Percentiles rank a stretch among this genome's conserved stretches.
Evolutionary conservation across 1,140 invertebrate species (phyloP).

Genomic region (Schlechtendalia chinensis): DNA sequence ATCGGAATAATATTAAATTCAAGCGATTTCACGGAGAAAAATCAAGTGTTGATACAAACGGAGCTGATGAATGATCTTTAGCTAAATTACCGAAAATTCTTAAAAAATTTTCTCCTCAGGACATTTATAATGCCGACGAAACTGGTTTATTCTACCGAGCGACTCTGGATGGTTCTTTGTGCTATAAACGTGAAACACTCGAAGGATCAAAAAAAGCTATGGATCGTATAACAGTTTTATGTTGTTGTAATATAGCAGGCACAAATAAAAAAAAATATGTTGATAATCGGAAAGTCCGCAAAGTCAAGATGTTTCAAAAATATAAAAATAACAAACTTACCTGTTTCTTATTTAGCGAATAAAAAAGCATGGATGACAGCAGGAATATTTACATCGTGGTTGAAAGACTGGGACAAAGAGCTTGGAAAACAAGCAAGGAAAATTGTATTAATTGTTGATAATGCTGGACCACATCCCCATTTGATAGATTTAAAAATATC

Average conservation of each 20-base stretch:
- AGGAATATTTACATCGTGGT: constrained; percentile 56
- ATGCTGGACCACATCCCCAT: constrained; percentile 54
- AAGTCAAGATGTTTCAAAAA: constrained; percentile 57
- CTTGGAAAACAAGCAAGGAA: too few species aligned
- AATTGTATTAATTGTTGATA: too few species aligned
- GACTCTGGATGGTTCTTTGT: constrained; percentile 54
- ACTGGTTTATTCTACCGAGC: constrained; percentile 56
- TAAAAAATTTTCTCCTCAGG: too few species aligned
- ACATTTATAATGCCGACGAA: constrained; percentile 58
- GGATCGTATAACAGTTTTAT: constrained; percentile 56
- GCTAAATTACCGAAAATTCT: too few species aligned
- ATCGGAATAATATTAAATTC: too few species aligned
- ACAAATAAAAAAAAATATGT: constrained; percentile 65
- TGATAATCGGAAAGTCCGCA: constrained; percentile 57
- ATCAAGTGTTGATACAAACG: too few species aligned
- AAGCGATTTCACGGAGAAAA: too few species aligned
- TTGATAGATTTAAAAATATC: constrained; percentile 52
- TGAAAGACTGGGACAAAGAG: too few species aligned
- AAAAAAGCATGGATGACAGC: constrained; percentile 58
- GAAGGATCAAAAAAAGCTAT: constrained; percentile 56
- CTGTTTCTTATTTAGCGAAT: constrained; percentile 44
- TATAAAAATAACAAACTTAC: constrained; percentile 51
- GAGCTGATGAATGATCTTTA: too few species aligned
- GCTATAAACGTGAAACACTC: too few species aligned
- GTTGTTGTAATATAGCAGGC: constrained; percentile 53